Evolutionary conservation across 2,797 vertebrate genomes (phyloP), one percentile per base, ranked within the genome.

Genomic region (Peromyscus nudipes): DNA sequence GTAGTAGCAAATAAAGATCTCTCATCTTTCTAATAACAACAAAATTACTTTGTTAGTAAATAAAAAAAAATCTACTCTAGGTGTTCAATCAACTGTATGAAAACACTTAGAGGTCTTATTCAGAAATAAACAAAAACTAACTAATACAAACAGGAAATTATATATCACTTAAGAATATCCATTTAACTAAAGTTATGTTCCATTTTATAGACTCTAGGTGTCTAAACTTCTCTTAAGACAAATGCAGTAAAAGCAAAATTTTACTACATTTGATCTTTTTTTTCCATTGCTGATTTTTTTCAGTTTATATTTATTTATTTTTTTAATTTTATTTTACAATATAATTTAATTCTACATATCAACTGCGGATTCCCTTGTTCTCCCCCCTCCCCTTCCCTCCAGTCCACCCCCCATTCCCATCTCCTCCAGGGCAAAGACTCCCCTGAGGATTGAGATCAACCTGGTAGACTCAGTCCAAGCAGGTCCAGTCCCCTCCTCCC

Each of bases 181-280:
- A 91, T 88, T 95, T 92, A 94, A 88, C 8, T 1, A 92, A 95
- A 40, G 13, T 21, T 76, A 67, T 67, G 37, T 67, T 19, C 29
- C 29, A 43, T 87, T 92, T 90, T 62, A 34, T 86, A 83, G 75
- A 92, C 31, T 16, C 46, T 81, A 83, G 86, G 40, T 57, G 0
- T 73, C 34, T 95, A 37, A 27, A 60, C 14, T 92, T 81, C 4
- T 69, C 40, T 25, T 88, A 62, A 88, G 79, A 89, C 92, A 96
- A 97, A 29, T 76, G 81, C 91, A 96, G 37, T 67, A 76, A n/a
- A 71, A 94, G 5, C 43, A 71, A 94, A 75, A 96, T 96, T 57
- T 65, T 77, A 91, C 77, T 77, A 77, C 90, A 96, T 89, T 83
- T 89, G 65, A 69, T 89, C 64, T 69, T 27, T 69, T 73, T 97